These are phyloP conservation scores for Platichthys stellatus DNA, from an alignment of 2,113 vertebrate genomes.

Conservation along the genomic window DNA sequence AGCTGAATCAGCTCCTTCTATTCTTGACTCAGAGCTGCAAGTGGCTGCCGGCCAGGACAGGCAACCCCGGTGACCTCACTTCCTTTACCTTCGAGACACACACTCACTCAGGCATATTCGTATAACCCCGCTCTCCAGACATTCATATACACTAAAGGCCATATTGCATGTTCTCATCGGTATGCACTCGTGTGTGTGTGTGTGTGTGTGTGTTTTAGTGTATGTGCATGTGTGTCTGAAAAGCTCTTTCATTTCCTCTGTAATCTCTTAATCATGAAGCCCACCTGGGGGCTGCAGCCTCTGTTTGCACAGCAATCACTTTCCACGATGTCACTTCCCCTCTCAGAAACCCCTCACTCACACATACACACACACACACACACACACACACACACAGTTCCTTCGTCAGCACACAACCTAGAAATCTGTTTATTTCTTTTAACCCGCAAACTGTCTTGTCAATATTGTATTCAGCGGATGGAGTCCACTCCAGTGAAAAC, in stretches of 20 bases:
- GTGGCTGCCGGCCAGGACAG: constrained; percentile 48
- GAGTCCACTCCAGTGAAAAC: too few relatives aligned
- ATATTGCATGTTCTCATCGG: constrained; percentile 33
- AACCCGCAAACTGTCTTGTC: too few relatives aligned
- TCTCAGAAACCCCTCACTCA: constrained; percentile 18
- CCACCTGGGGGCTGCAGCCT: constrained; percentile 66
- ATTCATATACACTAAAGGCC: constrained; percentile 25
- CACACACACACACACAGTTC: constrained; percentile 28
- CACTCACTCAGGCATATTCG: constrained; percentile 4
- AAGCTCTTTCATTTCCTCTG: constrained; percentile 72
- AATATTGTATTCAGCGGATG: too few relatives aligned
- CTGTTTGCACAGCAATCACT: constrained; percentile 61
- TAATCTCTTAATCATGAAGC: constrained; percentile 77
- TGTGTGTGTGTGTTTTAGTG: too few relatives aligned
- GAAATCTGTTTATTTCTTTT: too few relatives aligned
- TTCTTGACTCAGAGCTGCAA: constrained; percentile 55
- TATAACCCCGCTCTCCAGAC: constrained; percentile 17
- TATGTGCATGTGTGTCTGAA: background rate
- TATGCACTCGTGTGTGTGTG: constrained; percentile 17
- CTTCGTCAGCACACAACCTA: background rate
- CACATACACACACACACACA: constrained; percentile 34
- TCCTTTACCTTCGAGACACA: constrained; percentile 36
- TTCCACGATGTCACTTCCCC: constrained; percentile 79
- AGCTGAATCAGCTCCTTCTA: constrained; percentile 66
- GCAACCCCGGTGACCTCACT: constrained; percentile 44